These are phyloP conservation scores for Phymorhynchus buccinoides DNA, from an alignment of 1,140 invertebrate genomes.

Conservation along the genomic window DNA sequence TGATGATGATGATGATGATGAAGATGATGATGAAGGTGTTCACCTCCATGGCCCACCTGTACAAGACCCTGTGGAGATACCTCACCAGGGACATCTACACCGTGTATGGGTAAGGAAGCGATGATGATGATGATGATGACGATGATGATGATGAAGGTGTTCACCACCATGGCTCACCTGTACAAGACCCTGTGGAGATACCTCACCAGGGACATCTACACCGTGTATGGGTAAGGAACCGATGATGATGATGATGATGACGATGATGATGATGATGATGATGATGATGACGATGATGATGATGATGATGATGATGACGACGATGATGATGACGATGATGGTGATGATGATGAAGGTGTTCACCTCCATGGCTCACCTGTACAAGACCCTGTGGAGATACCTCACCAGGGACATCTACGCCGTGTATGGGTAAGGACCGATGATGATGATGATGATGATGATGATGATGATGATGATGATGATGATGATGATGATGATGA, in stretches of 20 bases:
- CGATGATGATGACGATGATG: too few relatives aligned
- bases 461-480: too few relatives aligned
- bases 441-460: too few relatives aligned
- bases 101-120: too few relatives aligned
- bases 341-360: too few relatives aligned
- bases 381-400: conserved; percentile 88
- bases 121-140: too few relatives aligned
- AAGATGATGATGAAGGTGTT: too few relatives aligned
- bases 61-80: conserved; percentile 86
- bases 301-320: too few relatives aligned
- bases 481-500: not conserved
- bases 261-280: too few relatives aligned
- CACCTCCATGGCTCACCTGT: conserved; percentile 87
- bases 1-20: too few relatives aligned
- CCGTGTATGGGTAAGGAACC: conserved; percentile 77
- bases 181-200: conserved; percentile 90
- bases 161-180: conserved; percentile 87
- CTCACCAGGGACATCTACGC: conserved; percentile 85
- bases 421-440: conserved; percentile 79
- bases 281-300: too few relatives aligned
- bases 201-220: conserved; percentile 85
- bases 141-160: conserved; percentile 77
- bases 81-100: not conserved
- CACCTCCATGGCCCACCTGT: conserved; percentile 87
- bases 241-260: not conserved